These are phyloP conservation scores for Acomys russatus DNA, from an alignment of 2,797 vertebrate species.

Conservation along the genomic window DNA sequence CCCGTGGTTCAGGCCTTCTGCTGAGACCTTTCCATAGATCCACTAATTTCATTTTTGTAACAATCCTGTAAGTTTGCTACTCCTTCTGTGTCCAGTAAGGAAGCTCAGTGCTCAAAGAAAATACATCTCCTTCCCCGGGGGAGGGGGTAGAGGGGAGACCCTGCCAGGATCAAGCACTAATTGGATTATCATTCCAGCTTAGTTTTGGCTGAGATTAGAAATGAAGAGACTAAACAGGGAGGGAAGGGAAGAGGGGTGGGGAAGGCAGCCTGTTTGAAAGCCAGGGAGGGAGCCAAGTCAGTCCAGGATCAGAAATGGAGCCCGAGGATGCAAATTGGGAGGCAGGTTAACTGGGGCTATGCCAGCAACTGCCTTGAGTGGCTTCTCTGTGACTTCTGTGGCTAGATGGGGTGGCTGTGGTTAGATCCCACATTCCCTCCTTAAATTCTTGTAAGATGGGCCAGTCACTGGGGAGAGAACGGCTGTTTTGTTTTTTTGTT, in stretches of 20 bases:
- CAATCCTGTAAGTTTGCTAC: neutral
- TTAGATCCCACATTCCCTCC: neutral
- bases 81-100: neutral
- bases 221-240: neutral
- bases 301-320: neutral
- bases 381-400: neutral
- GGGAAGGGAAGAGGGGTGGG: neutral
- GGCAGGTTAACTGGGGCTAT: fast-evolving
- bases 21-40: neutral
- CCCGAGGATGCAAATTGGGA: neutral
- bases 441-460: too few relatives aligned
- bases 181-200: neutral
- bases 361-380: neutral
- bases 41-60: neutral
- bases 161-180: neutral
- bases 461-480: neutral
- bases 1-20: neutral
- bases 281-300: neutral
- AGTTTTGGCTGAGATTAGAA: neutral
- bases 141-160: too few relatives aligned
- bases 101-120: neutral
- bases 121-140: neutral
- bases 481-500: neutral
- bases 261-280: neutral
- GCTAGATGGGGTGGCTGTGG: neutral